Evolutionary conservation across 2,113 vertebrate genomes (phyloP), one percentile per base, ranked within the genome.

Genomic region (Thalassoma bifasciatum): DNA sequence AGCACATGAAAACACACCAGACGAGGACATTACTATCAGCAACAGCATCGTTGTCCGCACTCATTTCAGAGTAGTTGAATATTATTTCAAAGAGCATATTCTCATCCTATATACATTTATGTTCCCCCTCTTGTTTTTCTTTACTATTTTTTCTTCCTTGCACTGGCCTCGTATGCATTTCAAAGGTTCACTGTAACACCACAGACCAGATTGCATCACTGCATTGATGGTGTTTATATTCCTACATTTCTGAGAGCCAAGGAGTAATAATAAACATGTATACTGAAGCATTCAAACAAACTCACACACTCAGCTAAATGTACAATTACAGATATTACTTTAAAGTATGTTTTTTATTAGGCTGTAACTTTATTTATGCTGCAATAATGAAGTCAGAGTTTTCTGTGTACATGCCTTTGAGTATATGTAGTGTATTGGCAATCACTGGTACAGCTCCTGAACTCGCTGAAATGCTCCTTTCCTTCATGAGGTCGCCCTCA

Each of bases 401-500:
- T 1, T 46, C 37, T 36, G n/a, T 37, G 38, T 49, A 63, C 36
- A 40, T 52, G 21, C 14, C 14, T 57, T 12, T 68, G 53, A 59
- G 57, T 51, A 4, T 42, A 53, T n/a, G 64, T 22, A 56, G 52
- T 74, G 30, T 44, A 40, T 7, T 51, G 4, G 17, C 21, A 37
- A 50, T 50, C 26, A 42, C 36, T 14, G 23, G 21, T 37, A 16
- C 2, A 17, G 38, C 37, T 62, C 49, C 30, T 57, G 54, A 53
- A 23, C 22, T 52, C 53, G 54, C 24, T 53, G 3, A 24, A 53
- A 72, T 50, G 46, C 58, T 34, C 37, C 51, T 37, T 4, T 22
- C 14, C 66, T 68, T 19, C 1, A 10, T 17, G 23, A 66, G 56
- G 80, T 24, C 30, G 26, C 54, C 89, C 92, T 82, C 86, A 82